Percentiles rank a stretch among this genome's conserved stretches.
These are phyloP conservation scores for Pseudomyrmex flavicornis DNA, from an alignment of 1,140 invertebrate species.

Conservation along the genomic window DNA sequence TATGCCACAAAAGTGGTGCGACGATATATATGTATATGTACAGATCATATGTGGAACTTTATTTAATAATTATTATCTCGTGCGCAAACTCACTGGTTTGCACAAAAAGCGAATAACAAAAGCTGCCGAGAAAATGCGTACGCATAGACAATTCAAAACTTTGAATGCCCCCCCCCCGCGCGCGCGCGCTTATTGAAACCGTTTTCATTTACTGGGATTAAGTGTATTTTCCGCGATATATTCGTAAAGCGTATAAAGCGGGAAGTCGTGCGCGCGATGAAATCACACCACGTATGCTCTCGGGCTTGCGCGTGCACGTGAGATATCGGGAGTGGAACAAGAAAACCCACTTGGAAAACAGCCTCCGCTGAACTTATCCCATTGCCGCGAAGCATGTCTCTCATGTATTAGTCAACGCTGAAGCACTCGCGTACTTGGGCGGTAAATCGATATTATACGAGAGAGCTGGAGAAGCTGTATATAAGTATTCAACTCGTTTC, in stretches of 20 bases:
- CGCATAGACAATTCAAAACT: neutral
- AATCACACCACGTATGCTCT: constrained; percentile 3
- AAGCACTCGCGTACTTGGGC: constrained; percentile 16
- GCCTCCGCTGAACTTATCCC: constrained; percentile 34
- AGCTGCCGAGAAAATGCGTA: neutral
- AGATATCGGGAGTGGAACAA: constrained; percentile 66
- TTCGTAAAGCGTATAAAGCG: neutral
- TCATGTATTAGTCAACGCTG: constrained; percentile 62
- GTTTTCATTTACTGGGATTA: constrained; percentile 27
- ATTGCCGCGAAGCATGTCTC: constrained; percentile 31
- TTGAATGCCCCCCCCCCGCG: too few species aligned
- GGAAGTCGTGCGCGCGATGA: constrained; percentile 11
- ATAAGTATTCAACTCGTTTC: neutral
- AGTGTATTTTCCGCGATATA: neutral
- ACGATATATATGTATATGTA: too few species aligned
- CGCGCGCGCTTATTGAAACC: neutral
- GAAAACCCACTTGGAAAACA: constrained; percentile 73
- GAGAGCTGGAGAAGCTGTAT: neutral
- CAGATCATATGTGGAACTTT: too few species aligned
- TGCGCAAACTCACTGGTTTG: too few species aligned
- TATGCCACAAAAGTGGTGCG: neutral
- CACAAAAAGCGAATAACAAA: neutral
- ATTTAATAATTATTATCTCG: too few species aligned
- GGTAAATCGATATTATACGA: neutral
- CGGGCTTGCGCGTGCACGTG: neutral